Percentiles rank a stretch among this genome's conserved stretches.
These are phyloP conservation scores for Alouatta palliata DNA, from an alignment of 2,113 vertebrate genomes.

Conservation along the genomic window DNA sequence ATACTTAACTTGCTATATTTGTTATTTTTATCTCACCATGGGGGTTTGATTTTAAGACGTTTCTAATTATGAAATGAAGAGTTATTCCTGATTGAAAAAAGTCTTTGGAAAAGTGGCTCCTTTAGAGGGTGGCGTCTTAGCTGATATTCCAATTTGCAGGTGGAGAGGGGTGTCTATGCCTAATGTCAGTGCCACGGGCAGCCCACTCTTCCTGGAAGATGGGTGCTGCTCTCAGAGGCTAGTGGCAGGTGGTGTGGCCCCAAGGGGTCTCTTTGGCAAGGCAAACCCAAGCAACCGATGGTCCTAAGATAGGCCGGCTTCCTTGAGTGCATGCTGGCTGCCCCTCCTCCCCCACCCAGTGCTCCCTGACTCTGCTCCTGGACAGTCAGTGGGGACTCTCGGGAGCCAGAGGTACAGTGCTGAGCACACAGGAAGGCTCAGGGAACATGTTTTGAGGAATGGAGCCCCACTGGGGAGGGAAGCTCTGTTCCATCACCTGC, in stretches of 20 bases:
- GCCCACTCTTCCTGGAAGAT: not conserved
- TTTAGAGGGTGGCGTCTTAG: not conserved
- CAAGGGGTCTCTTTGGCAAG: not conserved
- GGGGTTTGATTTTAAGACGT: not conserved
- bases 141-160: not conserved
- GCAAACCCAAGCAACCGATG: not conserved
- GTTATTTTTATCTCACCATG: not conserved
- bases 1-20: not conserved
- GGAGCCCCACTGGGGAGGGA: accelerated
- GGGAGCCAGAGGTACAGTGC: not conserved
- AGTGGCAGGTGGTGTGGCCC: not conserved
- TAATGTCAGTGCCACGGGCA: accelerated
- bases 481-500: not conserved
- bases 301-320: not conserved
- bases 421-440: not conserved
- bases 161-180: not conserved
- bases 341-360: not conserved
- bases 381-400: not conserved
- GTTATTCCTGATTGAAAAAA: not conserved
- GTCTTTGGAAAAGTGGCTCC: not conserved
- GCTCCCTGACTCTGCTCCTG: not conserved
- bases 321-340: not conserved
- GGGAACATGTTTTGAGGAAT: not conserved
- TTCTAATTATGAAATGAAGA: conserved; percentile 23
- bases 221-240: not conserved